Evolutionary conservation across 2,888 invertebrate genomes (phyloP), one percentile per base, ranked within the genome.

Genomic region (Leucophenga montana): DNA sequence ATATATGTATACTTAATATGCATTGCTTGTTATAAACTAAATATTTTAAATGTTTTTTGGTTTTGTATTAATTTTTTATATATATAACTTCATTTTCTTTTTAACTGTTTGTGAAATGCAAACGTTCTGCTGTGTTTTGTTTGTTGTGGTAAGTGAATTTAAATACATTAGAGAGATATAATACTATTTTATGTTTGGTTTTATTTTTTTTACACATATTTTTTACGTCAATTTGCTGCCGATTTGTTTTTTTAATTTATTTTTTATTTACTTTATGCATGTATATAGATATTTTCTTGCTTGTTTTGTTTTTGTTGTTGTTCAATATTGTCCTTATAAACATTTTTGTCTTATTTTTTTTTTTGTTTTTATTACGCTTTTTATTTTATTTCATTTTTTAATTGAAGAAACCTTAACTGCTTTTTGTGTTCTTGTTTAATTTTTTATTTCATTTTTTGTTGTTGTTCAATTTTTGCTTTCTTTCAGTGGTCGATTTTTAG

Each of bases 401-500:
- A 14, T 46, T 64, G 62, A 64, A 64, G 62, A 64, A 64, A 64
- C 62, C 62, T 64, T 64, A 64, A 64, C 62, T 64, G 62, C 33
- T 71, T 62, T 71, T 54, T 73, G 39, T 39, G 39, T 39, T 39
- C 39, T 39, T 71, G 27, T 27, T 27, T 27, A 27, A 27, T 27
- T 77, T 78, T 78, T 74, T 72, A 80, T 83, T 82, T 83, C 82
- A 88, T 46, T 50, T 50, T 50, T n/a, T 3, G 5, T 73, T 59
- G n/a, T 68, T 76, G 75, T 75, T 75, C 67, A 73, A 76, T 73
- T 70, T 8, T 16, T 50, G 50, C 50, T 18, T 50, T 50, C 13
- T 11, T 50, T 1, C 50, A 1, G 13, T 39, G 39, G 39, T 39
- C 39, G 39, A 39, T 39, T 39, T 11, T 39, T 39, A 39, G 46